Evolutionary conservation across 2,888 invertebrate genomes (phyloP).

Genomic region (Therioaphis trifolii): DNA sequence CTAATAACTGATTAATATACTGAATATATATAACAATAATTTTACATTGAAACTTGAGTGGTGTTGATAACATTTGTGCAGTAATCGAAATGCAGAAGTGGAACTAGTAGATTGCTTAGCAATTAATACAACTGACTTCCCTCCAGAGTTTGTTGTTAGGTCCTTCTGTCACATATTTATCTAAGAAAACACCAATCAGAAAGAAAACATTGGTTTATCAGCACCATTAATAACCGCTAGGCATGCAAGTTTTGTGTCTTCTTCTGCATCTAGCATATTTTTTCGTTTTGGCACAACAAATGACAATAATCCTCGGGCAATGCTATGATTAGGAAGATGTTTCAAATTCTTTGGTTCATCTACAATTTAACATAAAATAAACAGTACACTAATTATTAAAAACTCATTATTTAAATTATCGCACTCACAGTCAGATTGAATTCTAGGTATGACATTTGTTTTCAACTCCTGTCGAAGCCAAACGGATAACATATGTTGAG

Average conservation of each 20-base stretch:
- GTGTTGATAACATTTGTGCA: constrained; percentile 44
- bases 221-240: constrained; percentile 26
- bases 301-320: constrained; percentile 53
- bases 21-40: not conserved
- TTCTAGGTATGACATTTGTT: constrained; percentile 38
- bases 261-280: constrained; percentile 37
- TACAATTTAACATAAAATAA: constrained; percentile 23
- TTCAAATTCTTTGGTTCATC: constrained; percentile 56
- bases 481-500: constrained; percentile 38
- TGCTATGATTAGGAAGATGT: constrained; percentile 36
- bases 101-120: constrained; percentile 49
- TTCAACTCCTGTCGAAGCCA: constrained; percentile 39
- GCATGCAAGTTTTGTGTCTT: constrained; percentile 24
- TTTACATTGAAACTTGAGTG: constrained; percentile 37
- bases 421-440: constrained; percentile 42
- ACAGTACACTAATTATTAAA: not conserved
- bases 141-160: constrained; percentile 44
- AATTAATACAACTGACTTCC: constrained; percentile 44
- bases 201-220: constrained; percentile 54
- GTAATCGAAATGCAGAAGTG: constrained; percentile 50
- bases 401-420: not conserved
- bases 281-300: constrained; percentile 51
- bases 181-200: constrained; percentile 54
- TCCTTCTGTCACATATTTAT: constrained; percentile 45
- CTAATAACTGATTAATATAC: constrained; percentile 8